These are phyloP conservation scores for Drosophila lini DNA, from an alignment of 1,140 invertebrate species.

Conservation along the genomic window DNA sequence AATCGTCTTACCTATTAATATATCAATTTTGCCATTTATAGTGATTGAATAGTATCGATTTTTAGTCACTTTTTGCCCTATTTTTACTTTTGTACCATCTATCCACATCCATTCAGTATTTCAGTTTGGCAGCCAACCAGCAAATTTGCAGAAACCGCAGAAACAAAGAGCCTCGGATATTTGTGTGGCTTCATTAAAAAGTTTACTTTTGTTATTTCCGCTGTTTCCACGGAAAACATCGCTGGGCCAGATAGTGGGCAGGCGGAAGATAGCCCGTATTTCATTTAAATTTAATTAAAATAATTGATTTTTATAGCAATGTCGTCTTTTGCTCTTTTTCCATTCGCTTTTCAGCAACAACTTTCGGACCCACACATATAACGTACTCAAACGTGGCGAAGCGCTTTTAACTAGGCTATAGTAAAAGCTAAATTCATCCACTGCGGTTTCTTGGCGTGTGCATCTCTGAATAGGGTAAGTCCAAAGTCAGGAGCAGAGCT, in stretches of 20 bases:
- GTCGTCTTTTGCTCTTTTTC: slow-evolving; percentile 7
- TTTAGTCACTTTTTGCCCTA: slow-evolving; percentile 36
- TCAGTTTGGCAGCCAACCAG: slow-evolving; percentile 14
- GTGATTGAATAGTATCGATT: slow-evolving; percentile 62
- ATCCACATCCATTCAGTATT: slow-evolving; percentile 1
- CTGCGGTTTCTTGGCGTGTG: slow-evolving; percentile 32
- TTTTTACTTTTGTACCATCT: slow-evolving; percentile 6
- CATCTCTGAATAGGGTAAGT: slow-evolving; percentile 45
- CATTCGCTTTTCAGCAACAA: slow-evolving; percentile 58
- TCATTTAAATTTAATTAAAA: slow-evolving; percentile 80
- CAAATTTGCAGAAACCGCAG: slow-evolving; percentile 41
- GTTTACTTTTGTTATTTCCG: slow-evolving; percentile 18
- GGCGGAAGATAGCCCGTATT: slow-evolving; percentile 34
- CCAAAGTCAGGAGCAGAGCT: neutral
- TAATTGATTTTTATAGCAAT: slow-evolving; percentile 72
- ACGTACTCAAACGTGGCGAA: slow-evolving; percentile 40
- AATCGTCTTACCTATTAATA: neutral
- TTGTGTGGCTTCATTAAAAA: slow-evolving; percentile 46
- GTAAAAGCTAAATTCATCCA: slow-evolving; percentile 27
- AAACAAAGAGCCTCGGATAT: slow-evolving; percentile 31
- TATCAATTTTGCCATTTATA: slow-evolving; percentile 9
- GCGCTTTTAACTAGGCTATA: slow-evolving; percentile 67
- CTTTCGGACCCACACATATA: slow-evolving; percentile 48
- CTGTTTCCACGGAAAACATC: slow-evolving; percentile 9
- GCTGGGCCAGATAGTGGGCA: neutral